Conservation (phyloP, 1,140 invertebrate genomes). For the Hyphantria cunea region DNA sequence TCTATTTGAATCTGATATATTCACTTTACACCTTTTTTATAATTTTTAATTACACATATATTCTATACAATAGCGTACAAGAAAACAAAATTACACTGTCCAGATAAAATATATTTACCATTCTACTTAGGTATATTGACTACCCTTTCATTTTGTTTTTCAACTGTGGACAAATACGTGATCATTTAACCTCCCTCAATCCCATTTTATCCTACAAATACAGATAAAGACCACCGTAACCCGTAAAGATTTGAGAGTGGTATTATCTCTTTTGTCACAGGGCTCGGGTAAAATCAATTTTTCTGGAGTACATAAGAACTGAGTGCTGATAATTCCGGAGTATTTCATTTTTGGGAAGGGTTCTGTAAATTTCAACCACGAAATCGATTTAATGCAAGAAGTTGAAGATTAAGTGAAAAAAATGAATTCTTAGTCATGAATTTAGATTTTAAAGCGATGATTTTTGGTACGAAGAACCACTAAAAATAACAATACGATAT, state of each 20-base stretch:
- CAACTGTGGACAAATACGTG: background rate
- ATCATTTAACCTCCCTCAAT: background rate
- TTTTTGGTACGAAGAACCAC: too few species aligned
- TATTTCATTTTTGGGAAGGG: background rate
- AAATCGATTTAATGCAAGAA: background rate
- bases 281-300: slow-evolving; percentile 20
- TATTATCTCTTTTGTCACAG: slow-evolving; percentile 23
- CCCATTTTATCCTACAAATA: slow-evolving; percentile 21
- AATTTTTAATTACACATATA: too few species aligned
- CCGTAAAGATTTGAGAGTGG: slow-evolving; percentile 22
- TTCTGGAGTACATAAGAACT: background rate
- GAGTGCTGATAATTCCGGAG: slow-evolving; percentile 1
- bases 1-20: too few species aligned
- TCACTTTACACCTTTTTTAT: too few species aligned
- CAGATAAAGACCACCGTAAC: slow-evolving; percentile 24
- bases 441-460: too few species aligned
- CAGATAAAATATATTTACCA: too few species aligned
- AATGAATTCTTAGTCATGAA: too few species aligned
- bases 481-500: too few species aligned
- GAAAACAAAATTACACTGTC: too few species aligned
- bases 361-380: too few species aligned
- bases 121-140: slow-evolving; percentile 1
- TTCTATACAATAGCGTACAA: too few species aligned
- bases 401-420: too few species aligned
- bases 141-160: slow-evolving; percentile 11